Base-by-base conservation (phyloP, 2,113 vertebrate species). In the Addax nasomaculatus region DNA sequence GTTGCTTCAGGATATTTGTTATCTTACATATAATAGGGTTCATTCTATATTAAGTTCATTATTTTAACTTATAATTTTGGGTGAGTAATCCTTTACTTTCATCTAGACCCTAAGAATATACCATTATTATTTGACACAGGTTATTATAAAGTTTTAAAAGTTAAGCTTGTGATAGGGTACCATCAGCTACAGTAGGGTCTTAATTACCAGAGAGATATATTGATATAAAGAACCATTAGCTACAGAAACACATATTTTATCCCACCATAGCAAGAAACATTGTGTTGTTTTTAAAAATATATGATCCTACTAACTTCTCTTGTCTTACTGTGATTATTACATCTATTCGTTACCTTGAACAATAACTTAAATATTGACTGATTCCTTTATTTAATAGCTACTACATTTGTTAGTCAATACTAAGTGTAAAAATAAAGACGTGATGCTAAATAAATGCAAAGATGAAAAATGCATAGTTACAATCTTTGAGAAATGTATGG, bases 1-100 rank as follows among this genome's bases (percentile, higher is more conserved):
- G 4, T 92, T 83, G 97, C 98, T 96, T 91, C 53, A 13, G 97
- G 97, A 16, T 94, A 95, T 97, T 96, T 97, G 57, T 97, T 97
- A 98, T 98, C 97, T 97, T 90, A 87, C 64, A 83, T 93, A 96
- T 97, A 90, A 95, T n/a, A 97, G 90, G 96, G 97, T 81, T 89
- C 90, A 90, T 93, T 98, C 97, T 97, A 90, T 96, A 92, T 97
- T 90, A 94, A 95, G 96, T 94, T 98, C 93, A 98, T 98, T 98
- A 98, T 90, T 97, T 96, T 91, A 95, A 96, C 97, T 98, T 97
- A 92, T 97, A 98, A 98, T 98, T 97, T 96, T 45, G 91, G 85
- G 58, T 98, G 98, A 98, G 98, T 98, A 98, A 98, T 95, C 88
- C 95, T 97, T 96, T 78, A 91, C 98, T 98, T 98, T 98, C 97